Conservation (phyloP, 2,113 vertebrate species). For the human (Homo sapiens) region DNA sequence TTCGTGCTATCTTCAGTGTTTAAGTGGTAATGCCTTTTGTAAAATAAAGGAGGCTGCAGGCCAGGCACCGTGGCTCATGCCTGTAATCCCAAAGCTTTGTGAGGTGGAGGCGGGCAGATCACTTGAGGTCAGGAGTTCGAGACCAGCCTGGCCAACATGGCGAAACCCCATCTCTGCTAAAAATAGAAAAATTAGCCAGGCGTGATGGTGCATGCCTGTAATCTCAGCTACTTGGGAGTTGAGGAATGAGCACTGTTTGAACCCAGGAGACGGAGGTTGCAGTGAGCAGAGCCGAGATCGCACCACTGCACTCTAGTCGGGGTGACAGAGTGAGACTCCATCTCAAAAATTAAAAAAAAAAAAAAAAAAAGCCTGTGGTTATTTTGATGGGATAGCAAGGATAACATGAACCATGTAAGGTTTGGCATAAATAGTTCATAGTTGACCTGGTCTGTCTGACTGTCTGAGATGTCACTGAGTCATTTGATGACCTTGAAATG, state of each 20-base stretch:
- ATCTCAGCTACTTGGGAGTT: not conserved
- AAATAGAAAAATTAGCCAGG: no score
- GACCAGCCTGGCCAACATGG: no score
- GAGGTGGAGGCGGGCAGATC: no score
- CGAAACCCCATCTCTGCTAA: no score
- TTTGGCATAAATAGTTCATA: not conserved
- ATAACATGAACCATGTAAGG: not conserved
- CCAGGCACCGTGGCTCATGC: not conserved
- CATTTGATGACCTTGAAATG: not conserved
- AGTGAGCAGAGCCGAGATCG: fast-evolving
- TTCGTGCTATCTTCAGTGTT: not conserved
- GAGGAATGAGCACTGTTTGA: no score
- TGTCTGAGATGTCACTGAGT: not conserved
- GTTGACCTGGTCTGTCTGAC: not conserved
- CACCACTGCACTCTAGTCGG: not conserved
- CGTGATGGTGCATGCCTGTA: not conserved
- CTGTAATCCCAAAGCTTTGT: not conserved
- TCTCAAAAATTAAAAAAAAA: no score
- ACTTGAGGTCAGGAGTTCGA: no score
- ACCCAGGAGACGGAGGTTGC: not conserved
- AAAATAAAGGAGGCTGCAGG: not conserved
- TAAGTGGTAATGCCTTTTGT: not conserved
- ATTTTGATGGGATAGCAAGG: not conserved
- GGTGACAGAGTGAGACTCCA: not conserved
- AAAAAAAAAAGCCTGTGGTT: not conserved